A percentile compares a stretch with the other conserved stretches of the same genome.
Evolutionary conservation across 2,888 invertebrate genomes (phyloP).

Genomic region (Dascillus cervinus): DNA sequence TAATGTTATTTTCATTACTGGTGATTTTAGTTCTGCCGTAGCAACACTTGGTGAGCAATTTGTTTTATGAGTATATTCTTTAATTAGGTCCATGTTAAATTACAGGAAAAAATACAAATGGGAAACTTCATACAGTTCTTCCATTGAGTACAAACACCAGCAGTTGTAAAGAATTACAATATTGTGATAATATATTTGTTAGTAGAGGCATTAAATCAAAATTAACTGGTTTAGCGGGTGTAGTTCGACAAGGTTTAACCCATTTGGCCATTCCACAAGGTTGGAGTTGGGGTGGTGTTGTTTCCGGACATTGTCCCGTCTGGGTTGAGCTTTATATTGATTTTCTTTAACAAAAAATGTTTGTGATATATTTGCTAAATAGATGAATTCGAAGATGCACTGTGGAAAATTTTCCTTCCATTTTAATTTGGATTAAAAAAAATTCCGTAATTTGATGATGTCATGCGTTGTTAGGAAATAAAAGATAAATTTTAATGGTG

Average conservation of each 20-base stretch:
- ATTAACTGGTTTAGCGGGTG: slow-evolving; percentile 51
- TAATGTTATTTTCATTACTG: slow-evolving; percentile 31
- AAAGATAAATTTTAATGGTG: too few species aligned
- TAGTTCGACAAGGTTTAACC: slow-evolving; percentile 62
- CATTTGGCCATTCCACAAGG: slow-evolving; percentile 76
- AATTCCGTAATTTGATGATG: too few species aligned
- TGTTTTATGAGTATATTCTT: too few species aligned
- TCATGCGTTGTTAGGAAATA: too few species aligned
- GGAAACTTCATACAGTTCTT: slow-evolving; percentile 29
- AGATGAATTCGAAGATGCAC: too few species aligned
- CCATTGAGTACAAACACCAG: slow-evolving; percentile 30
- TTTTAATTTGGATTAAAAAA: too few species aligned
- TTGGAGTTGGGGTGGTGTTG: slow-evolving; percentile 77
- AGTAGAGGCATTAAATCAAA: slow-evolving; percentile 27
- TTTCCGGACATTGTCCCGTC: slow-evolving; percentile 65
- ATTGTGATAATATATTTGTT: slow-evolving; percentile 25
- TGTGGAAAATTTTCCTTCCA: too few species aligned
- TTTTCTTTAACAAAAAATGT: too few species aligned
- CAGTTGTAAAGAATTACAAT: slow-evolving; percentile 12
- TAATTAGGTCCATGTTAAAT: too few species aligned
- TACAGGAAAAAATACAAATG: slow-evolving; percentile 17
- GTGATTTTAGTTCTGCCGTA: slow-evolving; percentile 35
- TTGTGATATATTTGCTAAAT: too few species aligned
- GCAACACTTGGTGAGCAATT: too few species aligned
- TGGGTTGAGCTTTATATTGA: slow-evolving; percentile 61